Percentiles rank a stretch among this genome's conserved stretches.
These are phyloP conservation scores for Hecatera dysodea DNA, from an alignment of 2,888 invertebrate genomes.

Conservation along the genomic window DNA sequence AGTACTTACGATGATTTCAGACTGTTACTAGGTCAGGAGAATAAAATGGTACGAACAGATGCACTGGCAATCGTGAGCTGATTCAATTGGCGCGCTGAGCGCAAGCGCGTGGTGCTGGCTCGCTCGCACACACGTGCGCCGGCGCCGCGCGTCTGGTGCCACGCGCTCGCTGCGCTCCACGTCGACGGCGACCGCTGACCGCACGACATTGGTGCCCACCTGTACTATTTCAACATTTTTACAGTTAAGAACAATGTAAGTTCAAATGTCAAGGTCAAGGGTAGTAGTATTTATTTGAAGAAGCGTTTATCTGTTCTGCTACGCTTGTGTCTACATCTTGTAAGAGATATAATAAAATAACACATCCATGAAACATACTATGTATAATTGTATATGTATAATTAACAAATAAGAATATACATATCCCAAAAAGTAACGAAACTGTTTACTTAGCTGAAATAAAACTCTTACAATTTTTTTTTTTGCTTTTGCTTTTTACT, in stretches of 20 bases:
- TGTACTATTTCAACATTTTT: neutral
- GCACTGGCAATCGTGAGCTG: neutral
- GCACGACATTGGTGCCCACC: too few species aligned
- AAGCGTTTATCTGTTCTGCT: too few species aligned
- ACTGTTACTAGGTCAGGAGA: conserved; percentile 12
- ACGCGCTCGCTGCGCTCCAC: conserved; percentile 1
- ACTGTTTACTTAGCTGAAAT: neutral
- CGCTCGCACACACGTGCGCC: conserved; percentile 10
- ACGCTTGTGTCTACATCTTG: too few species aligned
- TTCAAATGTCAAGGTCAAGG: neutral
- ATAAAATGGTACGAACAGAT: conserved; percentile 14
- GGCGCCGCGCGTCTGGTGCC: neutral
- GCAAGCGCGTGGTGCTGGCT: conserved; percentile 34
- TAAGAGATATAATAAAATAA: too few species aligned
- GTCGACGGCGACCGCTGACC: neutral
- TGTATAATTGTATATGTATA: too few species aligned
- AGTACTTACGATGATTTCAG: neutral
- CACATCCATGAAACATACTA: too few species aligned
- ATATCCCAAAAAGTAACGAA: too few species aligned
- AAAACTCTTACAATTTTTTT: neutral
- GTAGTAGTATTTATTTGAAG: too few species aligned
- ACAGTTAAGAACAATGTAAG: neutral
- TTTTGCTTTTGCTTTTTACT: neutral
- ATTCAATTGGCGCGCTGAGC: conserved; percentile 1
- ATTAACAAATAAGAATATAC: too few species aligned